Evolutionary conservation across 2,797 vertebrate genomes (phyloP).

Genomic region (Notolepis coatsorum): DNA sequence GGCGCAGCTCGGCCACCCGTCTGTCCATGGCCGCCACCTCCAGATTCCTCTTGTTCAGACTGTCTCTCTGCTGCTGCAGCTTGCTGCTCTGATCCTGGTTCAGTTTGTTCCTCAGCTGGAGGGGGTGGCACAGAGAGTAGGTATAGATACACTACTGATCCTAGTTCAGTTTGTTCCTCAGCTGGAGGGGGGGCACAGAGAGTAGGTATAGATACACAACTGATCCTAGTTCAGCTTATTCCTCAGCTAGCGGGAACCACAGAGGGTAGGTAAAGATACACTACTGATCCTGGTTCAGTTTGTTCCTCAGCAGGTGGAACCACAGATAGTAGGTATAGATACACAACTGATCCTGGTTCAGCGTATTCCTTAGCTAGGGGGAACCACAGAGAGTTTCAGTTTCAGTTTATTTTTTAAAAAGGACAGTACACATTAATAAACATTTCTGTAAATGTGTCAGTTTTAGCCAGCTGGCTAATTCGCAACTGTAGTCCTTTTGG

Average conservation of each 20-base stretch:
- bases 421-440: too few species aligned
- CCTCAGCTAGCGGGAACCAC: neutral
- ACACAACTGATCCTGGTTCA: too few species aligned
- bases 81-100: conserved; percentile 93
- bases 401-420: too few species aligned
- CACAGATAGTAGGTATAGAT: neutral
- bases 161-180: too few species aligned
- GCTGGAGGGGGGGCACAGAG: neutral
- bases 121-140: neutral
- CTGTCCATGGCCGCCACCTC: conserved; percentile 92
- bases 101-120: conserved; percentile 91
- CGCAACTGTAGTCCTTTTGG: too few species aligned
- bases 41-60: conserved; percentile 90
- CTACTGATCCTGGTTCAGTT: conserved; percentile 95
- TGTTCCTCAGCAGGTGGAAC: conserved; percentile 87
- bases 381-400: too few species aligned
- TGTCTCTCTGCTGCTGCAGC: conserved; percentile 93
- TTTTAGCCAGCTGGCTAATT: too few species aligned
- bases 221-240: too few species aligned
- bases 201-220: too few species aligned
- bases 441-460: too few species aligned
- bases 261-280: too few species aligned
- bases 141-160: neutral
- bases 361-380: too few species aligned
- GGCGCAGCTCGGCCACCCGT: conserved; percentile 91